phyloP scores from a whole-genome alignment of 2,113 vertebrate genomes.

The Xiphias gladius region DNA sequence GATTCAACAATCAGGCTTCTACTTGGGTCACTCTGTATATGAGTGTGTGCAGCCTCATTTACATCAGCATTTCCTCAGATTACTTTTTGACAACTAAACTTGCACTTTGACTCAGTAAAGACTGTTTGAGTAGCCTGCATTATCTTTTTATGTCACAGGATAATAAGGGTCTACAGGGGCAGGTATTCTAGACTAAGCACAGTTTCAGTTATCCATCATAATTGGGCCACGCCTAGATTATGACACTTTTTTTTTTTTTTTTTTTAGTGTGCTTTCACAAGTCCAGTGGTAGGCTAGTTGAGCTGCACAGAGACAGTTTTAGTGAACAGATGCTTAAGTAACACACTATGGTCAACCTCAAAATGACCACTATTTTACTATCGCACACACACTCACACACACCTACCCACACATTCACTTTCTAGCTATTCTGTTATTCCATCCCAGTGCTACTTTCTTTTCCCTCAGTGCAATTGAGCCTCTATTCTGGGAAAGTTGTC shows the following conservation, averaged over 20 bases:
- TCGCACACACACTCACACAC: not conserved
- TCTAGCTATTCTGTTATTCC: conserved; percentile 42
- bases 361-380: not conserved
- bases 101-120: conserved; percentile 53
- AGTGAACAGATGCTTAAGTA: conserved; percentile 9
- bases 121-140: conserved; percentile 16
- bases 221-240: conserved; percentile 10
- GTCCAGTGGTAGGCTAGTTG: not conserved
- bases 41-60: not conserved
- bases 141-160: conserved; percentile 58
- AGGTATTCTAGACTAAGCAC: conserved; percentile 7
- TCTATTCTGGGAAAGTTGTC: conserved; percentile 75
- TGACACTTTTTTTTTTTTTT: conserved; percentile 25
- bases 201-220: conserved; percentile 28
- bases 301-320: not conserved
- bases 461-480: conserved; percentile 32
- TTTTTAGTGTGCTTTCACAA: conserved; percentile 4
- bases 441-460: conserved; percentile 20
- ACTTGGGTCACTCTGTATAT: not conserved
- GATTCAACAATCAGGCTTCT: not conserved
- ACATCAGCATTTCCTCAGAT: conserved; percentile 28
- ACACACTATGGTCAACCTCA: not conserved
- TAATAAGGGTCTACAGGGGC: conserved; percentile 10
- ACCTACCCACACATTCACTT: conserved; percentile 13
- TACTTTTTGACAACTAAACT: conserved; percentile 42